Conservation (phyloP, 1,140 invertebrate species). For the Bombus impatiens region DNA sequence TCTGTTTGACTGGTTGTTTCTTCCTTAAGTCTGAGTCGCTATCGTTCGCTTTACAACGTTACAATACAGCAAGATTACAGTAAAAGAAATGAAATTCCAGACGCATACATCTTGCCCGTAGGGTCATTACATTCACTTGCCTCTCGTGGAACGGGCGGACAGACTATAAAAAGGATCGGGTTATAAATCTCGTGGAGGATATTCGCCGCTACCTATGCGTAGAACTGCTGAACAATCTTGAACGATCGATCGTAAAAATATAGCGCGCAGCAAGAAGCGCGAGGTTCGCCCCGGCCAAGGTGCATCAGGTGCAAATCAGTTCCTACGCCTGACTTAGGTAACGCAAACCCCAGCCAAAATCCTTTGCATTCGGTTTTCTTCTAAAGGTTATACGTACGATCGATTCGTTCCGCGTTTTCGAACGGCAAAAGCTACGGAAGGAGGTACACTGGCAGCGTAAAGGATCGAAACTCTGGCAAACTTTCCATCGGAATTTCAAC, state of each 20-base stretch:
- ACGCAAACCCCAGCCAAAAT: not conserved
- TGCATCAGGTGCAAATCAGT: conserved; percentile 52
- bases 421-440: not conserved
- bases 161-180: not conserved
- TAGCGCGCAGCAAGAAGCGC: not conserved
- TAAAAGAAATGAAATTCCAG: not conserved
- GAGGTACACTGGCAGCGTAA: not conserved
- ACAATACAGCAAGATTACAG: not conserved
- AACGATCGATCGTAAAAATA: conserved; percentile 39
- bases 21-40: not conserved
- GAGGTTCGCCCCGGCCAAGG: not conserved
- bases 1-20: not conserved
- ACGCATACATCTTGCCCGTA: not conserved
- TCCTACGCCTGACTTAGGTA: conserved; percentile 6
- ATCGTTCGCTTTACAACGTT: not conserved
- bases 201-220: not conserved
- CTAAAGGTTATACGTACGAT: conserved; percentile 25
- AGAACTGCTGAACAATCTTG: conserved; percentile 6
- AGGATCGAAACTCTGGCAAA: not conserved
- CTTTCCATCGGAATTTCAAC: not conserved
- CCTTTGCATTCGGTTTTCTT: conserved; percentile 4
- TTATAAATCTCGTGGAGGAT: conserved; percentile 39
- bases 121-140: not conserved
- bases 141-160: not conserved
- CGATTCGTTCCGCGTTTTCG: conserved; percentile 8